Percentiles rank a stretch among this genome's conserved stretches.
Conservation (phyloP, 2,888 invertebrate genomes). For the Eledona agricola region DNA sequence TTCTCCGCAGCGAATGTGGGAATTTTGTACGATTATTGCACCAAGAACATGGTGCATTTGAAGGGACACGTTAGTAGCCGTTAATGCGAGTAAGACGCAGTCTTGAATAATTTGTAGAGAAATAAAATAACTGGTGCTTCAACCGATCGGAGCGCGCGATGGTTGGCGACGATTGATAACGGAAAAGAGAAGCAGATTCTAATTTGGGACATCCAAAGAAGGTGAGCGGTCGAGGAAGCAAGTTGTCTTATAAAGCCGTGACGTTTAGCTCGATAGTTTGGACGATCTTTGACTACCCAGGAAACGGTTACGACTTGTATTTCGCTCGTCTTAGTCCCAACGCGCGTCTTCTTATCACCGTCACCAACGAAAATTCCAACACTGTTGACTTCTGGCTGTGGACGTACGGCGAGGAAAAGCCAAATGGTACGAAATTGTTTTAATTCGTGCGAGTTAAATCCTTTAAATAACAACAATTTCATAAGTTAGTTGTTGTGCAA, state of each 20-base stretch:
- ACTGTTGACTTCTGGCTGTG: slow-evolving; percentile 71
- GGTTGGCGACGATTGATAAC: slow-evolving; percentile 69
- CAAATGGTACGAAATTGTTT: slow-evolving; percentile 64
- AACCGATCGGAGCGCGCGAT: slow-evolving; percentile 64
- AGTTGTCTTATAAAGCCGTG: not conserved
- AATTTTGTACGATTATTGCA: slow-evolving; percentile 71
- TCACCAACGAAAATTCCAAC: slow-evolving; percentile 62
- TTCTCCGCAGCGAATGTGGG: slow-evolving; percentile 73
- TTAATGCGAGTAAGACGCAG: not conserved
- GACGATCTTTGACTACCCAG: slow-evolving; percentile 67
- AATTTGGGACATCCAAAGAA: slow-evolving; percentile 66
- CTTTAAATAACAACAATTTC: too few relatives aligned
- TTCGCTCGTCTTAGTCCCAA: slow-evolving; percentile 66
- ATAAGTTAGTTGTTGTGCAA: too few relatives aligned
- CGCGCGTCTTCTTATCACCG: slow-evolving; percentile 68
- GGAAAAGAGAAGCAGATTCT: slow-evolving; percentile 68
- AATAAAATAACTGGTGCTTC: slow-evolving; percentile 65
- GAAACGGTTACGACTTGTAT: slow-evolving; percentile 52
- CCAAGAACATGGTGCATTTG: slow-evolving; percentile 68
- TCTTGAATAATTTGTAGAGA: slow-evolving; percentile 58
- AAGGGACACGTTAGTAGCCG: slow-evolving; percentile 74
- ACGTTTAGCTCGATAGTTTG: slow-evolving; percentile 62
- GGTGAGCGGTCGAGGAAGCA: slow-evolving; percentile 11
- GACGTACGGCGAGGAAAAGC: slow-evolving; percentile 65
- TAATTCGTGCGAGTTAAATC: not conserved